Percentiles rank a stretch among this genome's conserved stretches.
Evolutionary conservation across 1,140 invertebrate species (phyloP).

Genomic region (Ceratina calcarata): DNA sequence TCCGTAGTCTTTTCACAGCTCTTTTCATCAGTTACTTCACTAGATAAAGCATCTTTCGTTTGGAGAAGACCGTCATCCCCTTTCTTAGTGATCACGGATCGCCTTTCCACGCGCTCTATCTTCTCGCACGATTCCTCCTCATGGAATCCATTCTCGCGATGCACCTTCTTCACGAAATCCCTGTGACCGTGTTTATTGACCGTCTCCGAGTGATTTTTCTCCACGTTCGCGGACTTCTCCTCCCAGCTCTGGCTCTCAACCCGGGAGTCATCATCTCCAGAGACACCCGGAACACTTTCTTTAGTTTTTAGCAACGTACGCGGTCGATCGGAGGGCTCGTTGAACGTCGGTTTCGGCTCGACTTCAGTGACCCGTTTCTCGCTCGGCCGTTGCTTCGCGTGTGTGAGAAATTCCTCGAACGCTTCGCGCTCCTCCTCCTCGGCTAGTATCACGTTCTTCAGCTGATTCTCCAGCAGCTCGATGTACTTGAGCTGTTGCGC

Average conservation of each 20-base stretch:
- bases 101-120: constrained; percentile 56
- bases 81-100: constrained; percentile 35
- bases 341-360: not conserved
- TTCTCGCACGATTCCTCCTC: constrained; percentile 52
- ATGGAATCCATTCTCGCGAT: constrained; percentile 33
- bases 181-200: constrained; percentile 54
- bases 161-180: constrained; percentile 38
- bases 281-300: not conserved
- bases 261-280: not conserved
- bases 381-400: not conserved
- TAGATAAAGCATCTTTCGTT: not conserved
- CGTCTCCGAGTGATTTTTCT: constrained; percentile 49
- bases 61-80: too few relatives aligned
- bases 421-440: constrained; percentile 66
- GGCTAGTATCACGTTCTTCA: constrained; percentile 70
- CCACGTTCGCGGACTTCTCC: constrained; percentile 51
- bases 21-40: not conserved
- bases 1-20: not conserved
- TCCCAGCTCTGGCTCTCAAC: constrained; percentile 51
- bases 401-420: constrained; percentile 56
- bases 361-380: not conserved
- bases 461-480: constrained; percentile 77
- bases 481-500: constrained; percentile 86
- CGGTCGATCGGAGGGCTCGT: not conserved
- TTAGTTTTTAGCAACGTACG: not conserved